Conservation (phyloP, 1,140 invertebrate species). For the Meloidogyne floridensis region DNA sequence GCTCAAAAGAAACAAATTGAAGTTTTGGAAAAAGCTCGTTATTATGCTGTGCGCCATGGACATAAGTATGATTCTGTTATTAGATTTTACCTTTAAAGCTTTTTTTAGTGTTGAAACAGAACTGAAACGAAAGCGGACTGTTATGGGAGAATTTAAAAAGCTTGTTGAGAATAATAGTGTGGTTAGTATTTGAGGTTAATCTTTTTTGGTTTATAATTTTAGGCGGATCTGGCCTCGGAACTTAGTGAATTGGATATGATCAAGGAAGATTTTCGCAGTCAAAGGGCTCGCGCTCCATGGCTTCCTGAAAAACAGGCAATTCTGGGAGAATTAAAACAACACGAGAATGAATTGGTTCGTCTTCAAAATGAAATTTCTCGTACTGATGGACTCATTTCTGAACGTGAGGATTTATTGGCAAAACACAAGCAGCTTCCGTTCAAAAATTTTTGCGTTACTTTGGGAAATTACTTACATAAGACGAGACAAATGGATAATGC, state of each 20-base stretch:
- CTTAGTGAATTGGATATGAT: not conserved
- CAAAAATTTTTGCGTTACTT: not conserved
- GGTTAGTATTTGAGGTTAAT: not conserved
- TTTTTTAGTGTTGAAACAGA: not conserved
- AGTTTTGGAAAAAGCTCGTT: not conserved
- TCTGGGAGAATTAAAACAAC: not conserved
- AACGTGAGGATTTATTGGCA: not conserved
- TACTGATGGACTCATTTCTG: not conserved
- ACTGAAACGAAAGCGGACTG: not conserved
- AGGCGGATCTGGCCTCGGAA: not conserved
- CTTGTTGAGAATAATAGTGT: not conserved
- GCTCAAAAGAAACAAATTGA: not conserved
- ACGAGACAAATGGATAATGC: not conserved
- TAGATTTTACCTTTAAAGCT: not conserved
- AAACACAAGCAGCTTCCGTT: not conserved
- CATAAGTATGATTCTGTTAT: not conserved
- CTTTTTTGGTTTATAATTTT: not conserved
- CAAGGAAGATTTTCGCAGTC: not conserved
- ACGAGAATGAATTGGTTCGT: not conserved
- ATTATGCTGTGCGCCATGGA: not conserved
- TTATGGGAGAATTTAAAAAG: not conserved
- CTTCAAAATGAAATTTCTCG: not conserved
- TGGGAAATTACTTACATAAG: not conserved
- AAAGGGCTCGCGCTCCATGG: not conserved
- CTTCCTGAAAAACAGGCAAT: not conserved